Base-by-base conservation (phyloP, 2,797 vertebrate genomes). In the Distichodus sexfasciatus region DNA sequence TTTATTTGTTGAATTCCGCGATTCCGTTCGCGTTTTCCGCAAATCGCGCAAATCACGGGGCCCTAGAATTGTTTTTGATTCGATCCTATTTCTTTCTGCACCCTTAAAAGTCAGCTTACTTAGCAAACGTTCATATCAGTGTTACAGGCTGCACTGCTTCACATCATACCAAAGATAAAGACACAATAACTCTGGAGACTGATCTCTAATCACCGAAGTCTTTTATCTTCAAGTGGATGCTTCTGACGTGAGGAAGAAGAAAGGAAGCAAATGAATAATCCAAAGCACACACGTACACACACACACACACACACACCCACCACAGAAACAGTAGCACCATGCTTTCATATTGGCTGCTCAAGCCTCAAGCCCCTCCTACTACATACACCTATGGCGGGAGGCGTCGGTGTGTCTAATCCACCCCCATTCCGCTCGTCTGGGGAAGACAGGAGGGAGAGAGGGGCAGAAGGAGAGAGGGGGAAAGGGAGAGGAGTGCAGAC, bases 391-490 rank as follows among this genome's bases (percentile, higher is more conserved):
- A 68, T 38, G 47, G 41, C 61, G 44, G 10, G 29, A 61, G 70
- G 75, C 76, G 66, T 85, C 73, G 23, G 61, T 15, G 31, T 61
- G 80, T 83, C 82, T 87, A 72, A 83, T 82, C 80, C 77, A 62
- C 70, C 47, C 64, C 61, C 35, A 53, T 66, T 44, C 73, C 70
- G 79, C 80, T 35, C 46, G 9, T 17, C 44, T 62, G 24, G 41
- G 65, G 24, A 59, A 61, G 54, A 15, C 59, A 41, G 53, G 43
- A 68, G 74, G 66, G 40, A 59, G 53, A 11, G 35, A 48, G 29
- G 53, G 14, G 29, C 23, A 64, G 60, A 46, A 1, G 35, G 35
- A 44, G 57, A 72, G 76, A 76, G 76, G 58, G 76, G 74, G 78
- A 48, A 48, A 66, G 48, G 55, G 53, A 8, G 68, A 23, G 69